Base-by-base conservation (phyloP, 2,113 vertebrate genomes). In the Chiloscyllium plagiosum region DNA sequence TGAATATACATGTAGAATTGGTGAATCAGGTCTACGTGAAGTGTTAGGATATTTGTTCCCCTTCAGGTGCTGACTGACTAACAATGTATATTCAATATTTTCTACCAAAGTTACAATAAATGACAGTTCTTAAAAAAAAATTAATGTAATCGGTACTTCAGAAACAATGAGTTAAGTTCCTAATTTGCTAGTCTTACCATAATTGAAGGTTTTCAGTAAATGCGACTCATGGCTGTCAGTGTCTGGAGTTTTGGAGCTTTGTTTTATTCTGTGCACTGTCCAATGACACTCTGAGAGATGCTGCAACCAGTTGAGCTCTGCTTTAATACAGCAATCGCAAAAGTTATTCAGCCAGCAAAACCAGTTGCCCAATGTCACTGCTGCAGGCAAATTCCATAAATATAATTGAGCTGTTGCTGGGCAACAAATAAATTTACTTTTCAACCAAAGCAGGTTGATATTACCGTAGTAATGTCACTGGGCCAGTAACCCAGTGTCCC, bases 301-400 rank as follows among this genome's bases (percentile, higher is more conserved):
- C 65, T 68, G 61, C 17, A 61, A 65, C 61, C 52, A 66, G 61
- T 22, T 68, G 56, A 20, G 89, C 17, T 93, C n/a, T 93, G 19
- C 37, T 68, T 93, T 93, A 10, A 68, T 22, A 93, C 33, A 66
- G 56, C 13, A 65, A 92, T 61, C 87, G 33, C 52, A 33, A 90
- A 56, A 92, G 56, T 65, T 92, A 92, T 29, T 92, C 87, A 92
- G 89, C 89, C n/a, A 33, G 89, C 66, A 93, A 37, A 93, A 93
- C 89, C n/a, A 37, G 89, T 93, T 66, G 65, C 20, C 33, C 65
- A 93, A 37, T 68, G 33, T 66, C 33, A 22, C 0, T 56, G 85
- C 4, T 37, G 61, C 37, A 66, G 89, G 3, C 89, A 92, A 33
- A 66, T 92, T 66, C 89, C 15, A 92, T 61, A 68, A 66, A 22